Evolutionary conservation across 2,797 vertebrate genomes (phyloP), one percentile per base, ranked within the genome.

Genomic region (Pogoniulus pusillus): DNA sequence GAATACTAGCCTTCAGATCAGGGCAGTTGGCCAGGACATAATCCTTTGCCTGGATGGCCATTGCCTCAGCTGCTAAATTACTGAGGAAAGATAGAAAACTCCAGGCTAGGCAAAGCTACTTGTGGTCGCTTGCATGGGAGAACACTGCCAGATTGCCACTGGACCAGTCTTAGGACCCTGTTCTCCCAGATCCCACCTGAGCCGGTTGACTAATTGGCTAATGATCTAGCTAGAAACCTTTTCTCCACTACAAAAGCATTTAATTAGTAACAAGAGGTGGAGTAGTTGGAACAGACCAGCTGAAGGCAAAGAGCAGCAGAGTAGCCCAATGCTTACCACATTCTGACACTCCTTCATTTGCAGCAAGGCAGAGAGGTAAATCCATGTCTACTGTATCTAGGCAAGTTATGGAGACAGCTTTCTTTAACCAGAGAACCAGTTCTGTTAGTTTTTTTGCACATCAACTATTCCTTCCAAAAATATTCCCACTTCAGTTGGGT

Each of bases 401-500:
- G 35, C 0, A 1, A 93, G 59, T 66, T 70, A 34, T 60, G 53
- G 57, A 85, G 70, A 75, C 27, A 65, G 58, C 41, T 87, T 74
- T 47, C 78, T 93, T 87, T 92, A 94, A 91, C 90, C 78, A 68
- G 82, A 75, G 80, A 86, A 65, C 15, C 81, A 70, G 22, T 85
- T 80, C 47, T 85, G 82, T 85, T 88, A 90, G 81, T 93, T 91
- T 63, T 93, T 91, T 92, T 91, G 93, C 79, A 82, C 73, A 85
- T 72, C 91, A 73, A 76, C 83, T 84, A 18, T 87, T 93, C 77
- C 82, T 91, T 91, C 18, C 5, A 85, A 89, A 95, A 79, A 87
- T 79, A 89, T 80, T 89, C 87, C 34, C 78, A 78, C 90, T 96
- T 95, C 85, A 89, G 60, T 81, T 87, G 53, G 68, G 80, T 95